Base-by-base conservation (phyloP, 2,113 vertebrate genomes). In the Entomyzon cyanotis region DNA sequence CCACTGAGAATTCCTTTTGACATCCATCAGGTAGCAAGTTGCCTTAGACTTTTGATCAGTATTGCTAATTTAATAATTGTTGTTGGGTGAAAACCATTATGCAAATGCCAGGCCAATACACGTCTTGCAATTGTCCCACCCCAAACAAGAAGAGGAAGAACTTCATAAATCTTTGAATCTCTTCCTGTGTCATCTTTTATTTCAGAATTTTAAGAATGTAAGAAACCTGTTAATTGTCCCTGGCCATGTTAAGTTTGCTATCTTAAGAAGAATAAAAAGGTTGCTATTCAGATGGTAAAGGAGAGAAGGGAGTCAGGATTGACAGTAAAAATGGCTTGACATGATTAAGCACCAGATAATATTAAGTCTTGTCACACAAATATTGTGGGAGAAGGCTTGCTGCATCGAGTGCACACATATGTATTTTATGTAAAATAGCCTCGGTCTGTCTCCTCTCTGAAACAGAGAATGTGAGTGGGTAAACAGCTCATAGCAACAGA, bases 241-340 rank as follows among this genome's bases (percentile, higher is more conserved):
- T 77, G 68, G 35, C 55, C 5, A 0, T 3, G 30, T 78, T 37
- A 64, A 62, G n/a, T 87, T 93, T 46, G 8, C 76, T 89, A 42
- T 93, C 87, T 76, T 85, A 83, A 21, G 49, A 75, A 74, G 95
- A 93, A 94, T 16, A 70, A 60, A 87, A 84, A 94, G 78, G 83
- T 79, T 90, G 63, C 83, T 63, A 81, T 75, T 92, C 46, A 67
- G 42, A 75, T 44, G 37, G 49, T 52, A 33, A 87, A 89, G 85
- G 49, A 85, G 96, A 84, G 76, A 87, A 94, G 90, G 21, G 52
- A 67, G 20, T 67, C n/a, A 65, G 84, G 58, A 87, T n/a, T 96
- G 87, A 92, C 84, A 90, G 85, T 89, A 94, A 95, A 97, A 97
- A 89, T 90, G 91, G 55, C 89, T 83, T 86, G 87, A 95, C 50